Evolutionary conservation across 2,113 vertebrate species (phyloP).

Genomic region (Forbesichthys agassizii): DNA sequence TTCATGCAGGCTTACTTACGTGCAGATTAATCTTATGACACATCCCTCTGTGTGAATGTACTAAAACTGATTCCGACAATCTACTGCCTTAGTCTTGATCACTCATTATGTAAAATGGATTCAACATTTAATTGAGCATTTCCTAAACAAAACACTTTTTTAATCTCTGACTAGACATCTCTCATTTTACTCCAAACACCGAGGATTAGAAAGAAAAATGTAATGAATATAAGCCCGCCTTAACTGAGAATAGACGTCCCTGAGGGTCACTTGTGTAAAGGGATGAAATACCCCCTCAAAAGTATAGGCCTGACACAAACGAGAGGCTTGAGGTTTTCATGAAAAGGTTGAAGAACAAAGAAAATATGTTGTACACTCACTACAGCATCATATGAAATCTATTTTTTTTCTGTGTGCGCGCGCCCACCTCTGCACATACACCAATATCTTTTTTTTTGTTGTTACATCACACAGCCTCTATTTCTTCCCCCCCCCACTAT

Average conservation of each 20-base stretch:
- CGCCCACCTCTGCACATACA: conserved; percentile 22
- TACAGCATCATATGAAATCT: too few relatives aligned
- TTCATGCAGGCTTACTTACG: conserved; percentile 47
- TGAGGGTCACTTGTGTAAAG: conserved; percentile 6
- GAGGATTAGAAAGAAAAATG: conserved; percentile 3
- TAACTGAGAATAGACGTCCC: conserved; percentile 16
- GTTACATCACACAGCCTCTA: conserved; percentile 63
- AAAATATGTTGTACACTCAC: too few relatives aligned
- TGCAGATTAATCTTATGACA: conserved; percentile 54
- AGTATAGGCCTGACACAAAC: not conserved
- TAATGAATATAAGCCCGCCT: not conserved
- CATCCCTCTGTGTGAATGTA: conserved; percentile 42
- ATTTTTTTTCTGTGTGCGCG: not conserved
- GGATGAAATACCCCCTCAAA: conserved; percentile 55
- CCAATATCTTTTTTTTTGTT: conserved; percentile 57
- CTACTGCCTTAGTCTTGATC: conserved; percentile 17
- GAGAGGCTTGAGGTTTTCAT: too few relatives aligned
- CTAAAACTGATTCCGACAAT: conserved; percentile 30
- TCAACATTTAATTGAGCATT: conserved; percentile 3
- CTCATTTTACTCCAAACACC: not conserved
- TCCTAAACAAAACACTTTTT: conserved; percentile 10
- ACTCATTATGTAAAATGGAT: conserved; percentile 14
- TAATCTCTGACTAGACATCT: not conserved
- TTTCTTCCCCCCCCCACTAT: conserved; percentile 55
- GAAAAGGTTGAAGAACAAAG: too few relatives aligned